Evolutionary conservation across 64 coral and sea anemone genomes (phyloP).

Genomic region (Pocillopora verrucosa): DNA sequence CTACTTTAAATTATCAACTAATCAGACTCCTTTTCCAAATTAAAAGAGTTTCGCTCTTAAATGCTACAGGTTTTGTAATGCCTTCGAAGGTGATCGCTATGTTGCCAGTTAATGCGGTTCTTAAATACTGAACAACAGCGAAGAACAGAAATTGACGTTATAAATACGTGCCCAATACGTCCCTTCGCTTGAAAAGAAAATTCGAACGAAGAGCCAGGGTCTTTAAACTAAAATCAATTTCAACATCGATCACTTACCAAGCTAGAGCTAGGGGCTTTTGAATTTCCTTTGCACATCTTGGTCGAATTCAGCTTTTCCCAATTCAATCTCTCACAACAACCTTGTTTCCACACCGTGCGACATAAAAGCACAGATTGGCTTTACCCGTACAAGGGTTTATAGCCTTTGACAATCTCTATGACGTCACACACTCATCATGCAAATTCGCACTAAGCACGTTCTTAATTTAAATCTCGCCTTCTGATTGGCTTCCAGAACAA

Average conservation of each 20-base stretch:
- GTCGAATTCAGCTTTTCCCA: background rate
- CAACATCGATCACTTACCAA: conserved; percentile 7
- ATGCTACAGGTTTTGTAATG: too few species aligned
- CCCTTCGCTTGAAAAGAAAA: background rate
- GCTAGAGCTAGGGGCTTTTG: background rate
- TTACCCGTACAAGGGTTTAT: background rate
- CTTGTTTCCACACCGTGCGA: background rate
- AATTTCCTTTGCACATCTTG: conserved; percentile 38
- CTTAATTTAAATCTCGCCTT: conserved; percentile 6
- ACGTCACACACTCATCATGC: conserved; percentile 13
- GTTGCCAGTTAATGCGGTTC: too few species aligned
- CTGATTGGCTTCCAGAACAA: conserved; percentile 2
- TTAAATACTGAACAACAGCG: too few species aligned
- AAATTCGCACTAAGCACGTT: conserved; percentile 17
- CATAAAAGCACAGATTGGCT: background rate
- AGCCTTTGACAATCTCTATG: conserved; percentile 11
- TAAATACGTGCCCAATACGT: too few species aligned
- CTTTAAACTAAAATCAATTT: background rate
- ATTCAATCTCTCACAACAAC: background rate
- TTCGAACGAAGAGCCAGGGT: background rate
- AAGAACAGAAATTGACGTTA: too few species aligned
- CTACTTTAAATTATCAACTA: background rate
- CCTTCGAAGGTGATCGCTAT: too few species aligned
- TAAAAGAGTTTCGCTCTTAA: too few species aligned
- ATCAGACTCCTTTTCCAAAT: too few species aligned